A percentile compares a stretch with the other conserved stretches of the same genome.
Conservation (phyloP, 2,797 vertebrate genomes). For the Micromesistius poutassou region DNA sequence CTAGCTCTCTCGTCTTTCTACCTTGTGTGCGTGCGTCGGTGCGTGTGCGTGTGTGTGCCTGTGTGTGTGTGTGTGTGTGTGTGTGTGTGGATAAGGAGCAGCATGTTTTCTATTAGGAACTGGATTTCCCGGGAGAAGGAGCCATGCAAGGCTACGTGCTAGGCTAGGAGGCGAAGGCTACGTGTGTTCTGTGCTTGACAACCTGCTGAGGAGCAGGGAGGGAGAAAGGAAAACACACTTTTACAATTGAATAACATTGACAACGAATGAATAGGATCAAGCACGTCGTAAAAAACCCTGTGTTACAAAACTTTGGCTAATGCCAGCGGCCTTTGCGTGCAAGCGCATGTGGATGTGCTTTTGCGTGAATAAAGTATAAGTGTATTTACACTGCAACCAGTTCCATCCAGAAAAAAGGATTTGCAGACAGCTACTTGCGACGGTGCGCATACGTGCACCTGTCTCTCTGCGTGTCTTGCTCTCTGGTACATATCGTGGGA, state of each 20-base stretch:
- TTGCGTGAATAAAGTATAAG: conserved; percentile 35
- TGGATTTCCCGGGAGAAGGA: conserved; percentile 64
- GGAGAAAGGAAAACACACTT: conserved; percentile 52
- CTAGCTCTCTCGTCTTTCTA: background rate
- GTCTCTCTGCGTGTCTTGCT: conserved; percentile 20
- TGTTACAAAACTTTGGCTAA: conserved; percentile 42
- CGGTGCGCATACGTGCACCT: background rate
- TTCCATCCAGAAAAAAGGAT: conserved; percentile 7
- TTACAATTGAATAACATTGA: conserved; percentile 63
- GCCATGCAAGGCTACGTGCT: conserved; percentile 52
- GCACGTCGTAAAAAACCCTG: conserved; percentile 40
- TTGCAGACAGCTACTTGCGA: background rate
- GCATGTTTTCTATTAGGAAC: conserved; percentile 72
- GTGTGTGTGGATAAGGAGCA: conserved; percentile 14
- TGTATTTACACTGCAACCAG: conserved; percentile 29
- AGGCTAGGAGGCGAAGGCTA: conserved; percentile 62
- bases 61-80: conserved; percentile 15
- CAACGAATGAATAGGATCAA: conserved; percentile 54
- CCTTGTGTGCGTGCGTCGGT: background rate
- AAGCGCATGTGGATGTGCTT: too few species aligned
- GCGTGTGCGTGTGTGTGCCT: background rate
- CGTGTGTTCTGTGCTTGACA: conserved; percentile 57
- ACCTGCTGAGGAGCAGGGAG: conserved; percentile 56
- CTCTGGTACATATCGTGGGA: conserved; percentile 14
- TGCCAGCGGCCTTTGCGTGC: background rate